Base-by-base conservation (phyloP, 2,797 vertebrate genomes). In the Pogonophryne albipinna region DNA sequence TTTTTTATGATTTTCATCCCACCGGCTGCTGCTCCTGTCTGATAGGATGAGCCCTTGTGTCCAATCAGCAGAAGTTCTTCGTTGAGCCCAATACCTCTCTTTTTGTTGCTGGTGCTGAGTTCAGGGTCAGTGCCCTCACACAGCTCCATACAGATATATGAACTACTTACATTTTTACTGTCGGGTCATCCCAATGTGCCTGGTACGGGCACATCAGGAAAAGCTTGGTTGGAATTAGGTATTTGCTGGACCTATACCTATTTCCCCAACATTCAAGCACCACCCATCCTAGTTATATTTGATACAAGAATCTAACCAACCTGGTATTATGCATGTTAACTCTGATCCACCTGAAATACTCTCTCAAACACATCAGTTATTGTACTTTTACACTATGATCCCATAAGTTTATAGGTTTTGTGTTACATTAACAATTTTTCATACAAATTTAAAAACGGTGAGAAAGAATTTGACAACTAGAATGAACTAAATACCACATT, bases 31-130 rank as follows among this genome's bases (percentile, higher is more conserved):
- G 95, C 78, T 95, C 92, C 93, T 84, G 68, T 93, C 66, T 84
- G 93, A 92, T 95, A 99, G 97, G 96, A 98, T 93, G 95, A 95
- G 93, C 95, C 96, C 92, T 91, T 96, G 94, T 99, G 97, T 87
- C 96, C 96, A 91, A 91, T 95, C 94, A 98, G 94, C 96, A 92
- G 83, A 94, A 95, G 94, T 91, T 95, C 93, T 92, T 78, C 95
- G 87, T 89, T 95, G 94, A 95, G 69, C 90, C 93, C 93, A 19
- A 71, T 93, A 93, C 91, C 94, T 90, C 84, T 95, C 93, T 89
- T 96, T 92, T 95, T 96, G 95, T 96, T 97, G 94, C 95, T 97
- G 94, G 93, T 97, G 93, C 96, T 96, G 91, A 95, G 93, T 94
- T 95, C 93, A 94, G 95, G 96, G 95, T 97, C 95, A 96, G 96